Conservation (phyloP, 2,797 vertebrate genomes). For the Rachycentron canadum region DNA sequence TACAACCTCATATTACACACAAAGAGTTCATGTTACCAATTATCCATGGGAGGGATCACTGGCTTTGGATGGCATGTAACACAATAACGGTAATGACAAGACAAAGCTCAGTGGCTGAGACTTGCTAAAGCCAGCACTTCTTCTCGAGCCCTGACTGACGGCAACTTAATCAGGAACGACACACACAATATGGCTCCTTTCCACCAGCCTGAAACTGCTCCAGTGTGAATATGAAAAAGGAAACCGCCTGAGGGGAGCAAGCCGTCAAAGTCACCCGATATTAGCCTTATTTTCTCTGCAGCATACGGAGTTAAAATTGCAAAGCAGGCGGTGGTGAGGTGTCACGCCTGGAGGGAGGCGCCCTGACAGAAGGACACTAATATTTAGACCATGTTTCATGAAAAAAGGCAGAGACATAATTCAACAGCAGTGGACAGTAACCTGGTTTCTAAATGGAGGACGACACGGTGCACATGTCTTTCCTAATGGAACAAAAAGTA, state of each 20-base stretch:
- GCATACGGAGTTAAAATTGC: conserved; percentile 51
- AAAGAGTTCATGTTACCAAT: conserved; percentile 41
- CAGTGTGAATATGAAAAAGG: conserved; percentile 55
- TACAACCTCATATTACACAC: conserved; percentile 35
- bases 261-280: conserved; percentile 67
- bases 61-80: conserved; percentile 37
- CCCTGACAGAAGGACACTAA: conserved; percentile 48
- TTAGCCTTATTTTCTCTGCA: conserved; percentile 46
- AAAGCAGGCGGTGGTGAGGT: conserved; percentile 15
- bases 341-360: conserved; percentile 42
- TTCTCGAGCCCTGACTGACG: conserved; percentile 52
- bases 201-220: conserved; percentile 50
- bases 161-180: conserved; percentile 60
- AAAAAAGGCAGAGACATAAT: neutral
- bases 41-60: conserved; percentile 11
- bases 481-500: conserved; percentile 31
- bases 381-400: conserved; percentile 35
- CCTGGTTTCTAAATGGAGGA: conserved; percentile 56
- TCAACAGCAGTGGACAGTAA: conserved; percentile 33
- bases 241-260: conserved; percentile 57
- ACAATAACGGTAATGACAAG: conserved; percentile 30
- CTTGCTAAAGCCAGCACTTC: conserved; percentile 61
- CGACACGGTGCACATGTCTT: neutral
- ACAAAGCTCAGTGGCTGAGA: conserved; percentile 35
- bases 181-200: conserved; percentile 53